These are phyloP conservation scores for Eledona agricola DNA, from an alignment of 2,888 invertebrate genomes.

Conservation along the genomic window DNA sequence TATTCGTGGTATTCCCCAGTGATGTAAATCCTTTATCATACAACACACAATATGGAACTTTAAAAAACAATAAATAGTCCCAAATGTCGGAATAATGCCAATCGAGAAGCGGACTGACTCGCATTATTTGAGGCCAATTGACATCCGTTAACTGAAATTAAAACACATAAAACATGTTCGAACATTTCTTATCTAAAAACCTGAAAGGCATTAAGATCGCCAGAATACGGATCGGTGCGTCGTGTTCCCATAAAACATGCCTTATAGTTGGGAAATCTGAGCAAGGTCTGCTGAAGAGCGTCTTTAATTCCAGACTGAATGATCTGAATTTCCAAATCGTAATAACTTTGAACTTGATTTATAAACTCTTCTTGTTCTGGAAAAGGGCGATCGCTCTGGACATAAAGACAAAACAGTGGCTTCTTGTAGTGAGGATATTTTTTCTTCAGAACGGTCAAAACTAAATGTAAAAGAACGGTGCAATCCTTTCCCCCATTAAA, in stretches of 20 bases:
- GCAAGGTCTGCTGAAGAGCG: constrained; percentile 72
- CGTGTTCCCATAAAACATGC: constrained; percentile 94
- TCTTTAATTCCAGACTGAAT: constrained; percentile 76
- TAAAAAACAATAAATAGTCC: constrained; percentile 80
- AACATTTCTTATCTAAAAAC: constrained; percentile 58
- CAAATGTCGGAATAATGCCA: constrained; percentile 94
- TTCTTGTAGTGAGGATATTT: constrained; percentile 52
- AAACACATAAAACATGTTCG: constrained; percentile 13
- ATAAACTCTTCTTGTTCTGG: constrained; percentile 89
- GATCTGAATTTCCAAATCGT: constrained; percentile 76
- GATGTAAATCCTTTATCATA: constrained; percentile 95
- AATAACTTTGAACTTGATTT: constrained; percentile 72
- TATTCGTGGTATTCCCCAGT: constrained; percentile 82
- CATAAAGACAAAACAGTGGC: constrained; percentile 77
- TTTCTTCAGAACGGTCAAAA: constrained; percentile 63
- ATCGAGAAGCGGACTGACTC: constrained; percentile 89
- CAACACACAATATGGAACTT: constrained; percentile 89
- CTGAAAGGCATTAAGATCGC: constrained; percentile 74
- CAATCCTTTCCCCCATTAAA: constrained; percentile 99
- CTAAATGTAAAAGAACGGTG: constrained; percentile 85
- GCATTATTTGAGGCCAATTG: constrained; percentile 89
- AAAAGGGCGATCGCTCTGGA: constrained; percentile 82
- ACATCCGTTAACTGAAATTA: constrained; percentile 78
- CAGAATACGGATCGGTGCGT: constrained; percentile 84
- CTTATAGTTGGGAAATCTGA: constrained; percentile 70